A percentile compares a stretch with the other conserved stretches of the same genome.
Evolutionary conservation across 2,888 invertebrate species (phyloP).

Genomic region (Watsonalla cultraria): DNA sequence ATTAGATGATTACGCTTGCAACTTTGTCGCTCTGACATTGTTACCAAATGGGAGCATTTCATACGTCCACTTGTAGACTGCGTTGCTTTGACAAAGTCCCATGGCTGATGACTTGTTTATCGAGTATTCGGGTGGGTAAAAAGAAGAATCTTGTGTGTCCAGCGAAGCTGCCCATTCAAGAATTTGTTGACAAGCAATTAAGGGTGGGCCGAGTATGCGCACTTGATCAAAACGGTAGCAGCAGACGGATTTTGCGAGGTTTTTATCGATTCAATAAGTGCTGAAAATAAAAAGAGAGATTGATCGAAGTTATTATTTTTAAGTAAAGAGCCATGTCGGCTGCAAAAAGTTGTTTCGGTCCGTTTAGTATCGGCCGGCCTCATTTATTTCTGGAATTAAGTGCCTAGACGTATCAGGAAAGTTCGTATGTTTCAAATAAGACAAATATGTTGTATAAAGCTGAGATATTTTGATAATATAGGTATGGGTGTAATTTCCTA

Average conservation of each 20-base stretch:
- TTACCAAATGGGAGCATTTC: constrained; percentile 5
- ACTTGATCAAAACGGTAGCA: constrained; percentile 29
- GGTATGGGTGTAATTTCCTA: no score
- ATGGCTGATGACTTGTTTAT: constrained; percentile 56
- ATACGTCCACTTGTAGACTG: constrained; percentile 18
- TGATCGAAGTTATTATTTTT: constrained; percentile 4
- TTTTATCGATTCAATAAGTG: constrained; percentile 21
- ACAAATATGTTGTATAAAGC: background rate
- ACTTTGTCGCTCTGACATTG: constrained; percentile 25
- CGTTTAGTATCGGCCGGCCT: background rate
- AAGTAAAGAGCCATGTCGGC: constrained; percentile 2
- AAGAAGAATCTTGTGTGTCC: constrained; percentile 55
- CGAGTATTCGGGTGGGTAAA: constrained; percentile 50
- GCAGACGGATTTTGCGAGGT: constrained; percentile 28
- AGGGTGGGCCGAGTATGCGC: constrained; percentile 37
- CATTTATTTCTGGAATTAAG: background rate
- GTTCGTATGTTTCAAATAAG: background rate
- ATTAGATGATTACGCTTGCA: constrained; percentile 31
- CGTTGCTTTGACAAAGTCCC: constrained; percentile 38
- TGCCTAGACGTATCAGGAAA: background rate
- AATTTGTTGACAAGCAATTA: constrained; percentile 74
- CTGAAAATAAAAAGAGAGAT: constrained; percentile 3
- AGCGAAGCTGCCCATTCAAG: constrained; percentile 60
- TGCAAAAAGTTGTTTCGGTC: background rate
- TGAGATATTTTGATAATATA: no score